phyloP scores from a whole-genome alignment of 1,140 invertebrate species.

The Leguminivora glycinivorella region DNA sequence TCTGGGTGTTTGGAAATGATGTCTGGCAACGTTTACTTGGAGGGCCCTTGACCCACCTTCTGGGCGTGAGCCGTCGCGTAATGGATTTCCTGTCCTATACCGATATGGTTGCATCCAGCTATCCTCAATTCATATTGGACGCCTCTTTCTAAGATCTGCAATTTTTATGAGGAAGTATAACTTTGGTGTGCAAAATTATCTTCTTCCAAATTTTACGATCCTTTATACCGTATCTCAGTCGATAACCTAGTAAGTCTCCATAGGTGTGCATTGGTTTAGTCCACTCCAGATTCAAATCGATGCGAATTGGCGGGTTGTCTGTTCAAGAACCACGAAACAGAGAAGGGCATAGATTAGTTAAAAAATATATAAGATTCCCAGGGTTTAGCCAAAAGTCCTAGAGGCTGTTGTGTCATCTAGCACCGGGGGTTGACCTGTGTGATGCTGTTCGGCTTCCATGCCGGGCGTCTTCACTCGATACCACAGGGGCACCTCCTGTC shows the following conservation, averaged over 20 bases:
- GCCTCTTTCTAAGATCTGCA: conserved; percentile 89
- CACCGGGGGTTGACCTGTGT: conserved; percentile 90
- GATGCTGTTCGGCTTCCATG: conserved; percentile 92
- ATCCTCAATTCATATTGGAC: conserved; percentile 97
- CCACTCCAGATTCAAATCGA: conserved; percentile 96
- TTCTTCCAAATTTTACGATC: conserved; percentile 88
- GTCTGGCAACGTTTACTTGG: conserved; percentile 89
- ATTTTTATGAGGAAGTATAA: conserved; percentile 82
- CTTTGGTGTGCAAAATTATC: conserved; percentile 81
- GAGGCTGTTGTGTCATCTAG: no score
- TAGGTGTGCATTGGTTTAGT: conserved; percentile 91
- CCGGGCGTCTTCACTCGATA: conserved; percentile 93
- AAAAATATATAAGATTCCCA: no score
- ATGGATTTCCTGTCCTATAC: conserved; percentile 96
- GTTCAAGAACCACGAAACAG: conserved; percentile 85
- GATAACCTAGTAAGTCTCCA: conserved; percentile 91
- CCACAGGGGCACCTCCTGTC: conserved; percentile 91
- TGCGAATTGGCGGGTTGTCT: conserved; percentile 90
- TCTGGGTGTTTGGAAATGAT: conserved; percentile 95
- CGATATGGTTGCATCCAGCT: conserved; percentile 94
- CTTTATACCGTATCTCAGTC: conserved; percentile 92
- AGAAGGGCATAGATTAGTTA: no score
- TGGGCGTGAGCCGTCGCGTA: conserved; percentile 91
- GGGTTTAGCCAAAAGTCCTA: no score
- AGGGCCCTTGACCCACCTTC: conserved; percentile 93